Evolutionary conservation across 2,113 vertebrate species (phyloP).

Genomic region (Rafetus swinhoei): DNA sequence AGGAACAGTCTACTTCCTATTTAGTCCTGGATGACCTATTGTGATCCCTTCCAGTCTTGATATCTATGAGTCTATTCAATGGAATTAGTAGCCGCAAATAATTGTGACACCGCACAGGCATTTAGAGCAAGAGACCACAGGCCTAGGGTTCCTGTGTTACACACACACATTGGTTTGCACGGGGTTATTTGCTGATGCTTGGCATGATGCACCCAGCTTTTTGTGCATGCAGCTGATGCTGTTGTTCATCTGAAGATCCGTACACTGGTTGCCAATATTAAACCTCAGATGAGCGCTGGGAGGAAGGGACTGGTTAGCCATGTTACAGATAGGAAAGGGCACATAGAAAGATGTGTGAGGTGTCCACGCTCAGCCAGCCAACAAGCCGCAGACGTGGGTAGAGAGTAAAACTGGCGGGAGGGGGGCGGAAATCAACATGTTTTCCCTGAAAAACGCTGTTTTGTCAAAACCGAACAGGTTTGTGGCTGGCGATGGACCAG

Average conservation of each 20-base stretch:
- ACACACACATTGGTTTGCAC: not conserved
- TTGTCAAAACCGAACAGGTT: not conserved
- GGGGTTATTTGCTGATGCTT: not conserved
- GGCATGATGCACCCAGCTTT: not conserved
- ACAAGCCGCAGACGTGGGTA: not conserved
- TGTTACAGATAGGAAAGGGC: not conserved
- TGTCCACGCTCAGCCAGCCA: not conserved
- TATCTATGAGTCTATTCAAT: not conserved
- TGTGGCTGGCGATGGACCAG: not conserved
- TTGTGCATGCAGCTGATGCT: not conserved
- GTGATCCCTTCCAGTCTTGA: not conserved
- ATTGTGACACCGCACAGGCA: not conserved
- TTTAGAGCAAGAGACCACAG: not conserved
- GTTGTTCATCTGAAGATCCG: not conserved
- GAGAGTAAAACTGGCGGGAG: not conserved
- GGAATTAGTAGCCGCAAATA: not conserved
- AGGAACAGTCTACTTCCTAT: not conserved
- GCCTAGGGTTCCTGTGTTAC: not conserved
- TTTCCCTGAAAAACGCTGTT: not conserved
- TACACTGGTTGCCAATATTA: not conserved
- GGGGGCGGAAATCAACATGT: not conserved
- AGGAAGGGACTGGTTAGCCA: not conserved
- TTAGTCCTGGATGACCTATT: not conserved
- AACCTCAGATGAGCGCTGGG: not conserved
- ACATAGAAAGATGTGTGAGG: not conserved